Evolutionary conservation across 35 echinoderm and acorn worm species (phyloP).

Genomic region (Anneissia japonica): DNA sequence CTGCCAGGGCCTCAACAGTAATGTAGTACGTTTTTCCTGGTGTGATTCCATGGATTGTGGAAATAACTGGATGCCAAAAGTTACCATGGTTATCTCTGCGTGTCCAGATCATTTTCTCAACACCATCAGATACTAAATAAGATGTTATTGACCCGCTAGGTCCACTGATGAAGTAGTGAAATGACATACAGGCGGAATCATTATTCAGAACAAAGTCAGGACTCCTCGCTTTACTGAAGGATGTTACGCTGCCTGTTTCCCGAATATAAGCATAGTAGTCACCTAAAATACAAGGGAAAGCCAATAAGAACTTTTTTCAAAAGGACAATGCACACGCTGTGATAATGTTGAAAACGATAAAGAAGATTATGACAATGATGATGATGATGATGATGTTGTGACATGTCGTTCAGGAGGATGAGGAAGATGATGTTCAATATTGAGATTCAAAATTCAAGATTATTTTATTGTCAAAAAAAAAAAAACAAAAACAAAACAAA

Average conservation of each 20-base stretch:
- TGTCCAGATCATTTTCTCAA: not conserved
- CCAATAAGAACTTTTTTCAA: too few relatives aligned
- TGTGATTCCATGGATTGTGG: not conserved
- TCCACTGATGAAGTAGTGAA: not conserved
- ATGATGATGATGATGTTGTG: too few relatives aligned
- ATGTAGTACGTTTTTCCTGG: not conserved
- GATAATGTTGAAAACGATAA: too few relatives aligned
- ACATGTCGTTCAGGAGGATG: too few relatives aligned
- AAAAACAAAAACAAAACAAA: too few relatives aligned
- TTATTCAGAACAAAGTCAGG: not conserved
- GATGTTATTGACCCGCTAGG: not conserved
- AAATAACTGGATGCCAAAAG: not conserved
- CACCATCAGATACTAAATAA: not conserved
- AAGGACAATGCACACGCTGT: too few relatives aligned
- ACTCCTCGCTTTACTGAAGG: not conserved
- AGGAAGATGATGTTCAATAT: too few relatives aligned
- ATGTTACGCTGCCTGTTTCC: not conserved
- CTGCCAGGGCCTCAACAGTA: not conserved
- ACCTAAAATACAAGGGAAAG: not conserved
- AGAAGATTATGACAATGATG: too few relatives aligned
- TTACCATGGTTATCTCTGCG: not conserved
- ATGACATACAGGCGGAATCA: not conserved
- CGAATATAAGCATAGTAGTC: not conserved
- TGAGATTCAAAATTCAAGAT: too few relatives aligned
- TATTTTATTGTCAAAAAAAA: too few relatives aligned